Conservation (phyloP, 2,888 invertebrate species). For the Melinopterus prodromus region DNA sequence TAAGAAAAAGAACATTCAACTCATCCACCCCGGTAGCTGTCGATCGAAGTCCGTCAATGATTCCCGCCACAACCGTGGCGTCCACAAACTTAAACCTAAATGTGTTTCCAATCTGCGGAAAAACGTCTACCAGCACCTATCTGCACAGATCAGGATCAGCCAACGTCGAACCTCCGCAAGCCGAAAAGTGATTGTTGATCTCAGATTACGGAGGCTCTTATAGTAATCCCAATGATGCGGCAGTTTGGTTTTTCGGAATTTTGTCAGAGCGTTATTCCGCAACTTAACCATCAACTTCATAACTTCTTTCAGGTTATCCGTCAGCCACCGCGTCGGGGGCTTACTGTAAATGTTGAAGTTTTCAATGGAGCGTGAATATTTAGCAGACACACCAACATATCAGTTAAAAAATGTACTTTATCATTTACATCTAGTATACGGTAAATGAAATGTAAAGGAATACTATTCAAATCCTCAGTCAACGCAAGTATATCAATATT, state of each 20-base stretch:
- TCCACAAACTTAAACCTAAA: neutral
- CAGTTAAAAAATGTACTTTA: conserved; percentile 13
- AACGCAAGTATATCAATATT: conserved; percentile 5
- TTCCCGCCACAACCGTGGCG: neutral
- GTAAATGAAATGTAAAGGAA: conserved; percentile 11
- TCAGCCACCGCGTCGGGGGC: conserved; percentile 18
- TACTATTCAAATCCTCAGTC: conserved; percentile 12
- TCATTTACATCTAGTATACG: neutral
- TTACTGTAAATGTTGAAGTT: conserved; percentile 17
- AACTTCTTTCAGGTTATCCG: conserved; percentile 26
- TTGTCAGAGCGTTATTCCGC: conserved; percentile 16
- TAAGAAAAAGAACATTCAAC: neutral
- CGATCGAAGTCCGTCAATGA: neutral
- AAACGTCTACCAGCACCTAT: neutral
- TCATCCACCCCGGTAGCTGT: neutral
- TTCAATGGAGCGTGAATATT: conserved; percentile 16
- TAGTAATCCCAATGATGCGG: conserved; percentile 19
- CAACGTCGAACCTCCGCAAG: neutral
- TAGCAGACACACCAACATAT: conserved; percentile 12
- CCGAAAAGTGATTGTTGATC: neutral
- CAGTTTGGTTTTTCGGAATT: conserved; percentile 8
- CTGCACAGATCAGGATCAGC: neutral
- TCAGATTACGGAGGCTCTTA: conserved; percentile 16
- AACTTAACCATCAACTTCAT: conserved; percentile 18
- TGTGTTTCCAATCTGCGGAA: neutral